Percentiles rank a stretch among this genome's conserved stretches.
Conservation (phyloP, 2,888 invertebrate genomes). For the Drosophila putrida region DNA sequence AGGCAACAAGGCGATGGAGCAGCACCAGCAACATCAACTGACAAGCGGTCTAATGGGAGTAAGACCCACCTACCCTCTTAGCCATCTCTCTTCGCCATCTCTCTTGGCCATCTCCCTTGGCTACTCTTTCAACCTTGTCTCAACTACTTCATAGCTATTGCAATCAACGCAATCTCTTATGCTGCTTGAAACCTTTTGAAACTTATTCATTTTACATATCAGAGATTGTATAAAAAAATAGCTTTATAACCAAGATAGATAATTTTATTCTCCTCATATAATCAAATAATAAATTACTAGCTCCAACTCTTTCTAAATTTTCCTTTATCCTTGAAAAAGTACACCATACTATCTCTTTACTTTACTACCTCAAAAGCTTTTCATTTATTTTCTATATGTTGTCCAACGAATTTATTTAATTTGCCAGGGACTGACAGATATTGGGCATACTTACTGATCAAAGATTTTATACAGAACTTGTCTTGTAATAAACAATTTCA, state of each 20-base stretch:
- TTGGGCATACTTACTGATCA: not conserved
- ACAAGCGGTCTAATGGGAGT: conserved; percentile 11
- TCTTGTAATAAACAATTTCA: not conserved
- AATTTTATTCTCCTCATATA: too few relatives aligned
- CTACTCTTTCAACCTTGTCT: not conserved
- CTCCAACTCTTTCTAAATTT: too few relatives aligned
- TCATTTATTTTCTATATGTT: too few relatives aligned
- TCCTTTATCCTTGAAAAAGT: too few relatives aligned
- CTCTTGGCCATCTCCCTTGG: not conserved
- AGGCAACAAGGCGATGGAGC: conserved; percentile 46
- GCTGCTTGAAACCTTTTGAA: not conserved
- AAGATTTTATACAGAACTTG: not conserved
- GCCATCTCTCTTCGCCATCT: not conserved
- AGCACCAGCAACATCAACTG: conserved; percentile 24
- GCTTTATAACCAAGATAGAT: too few relatives aligned
- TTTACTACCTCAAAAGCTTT: too few relatives aligned
- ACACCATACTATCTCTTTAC: too few relatives aligned
- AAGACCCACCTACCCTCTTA: not conserved
- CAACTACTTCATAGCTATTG: not conserved
- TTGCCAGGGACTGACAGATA: too few relatives aligned
- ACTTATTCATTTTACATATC: too few relatives aligned
- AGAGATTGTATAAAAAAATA: too few relatives aligned
- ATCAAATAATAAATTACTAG: too few relatives aligned
- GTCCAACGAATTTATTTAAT: too few relatives aligned
- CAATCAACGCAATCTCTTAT: not conserved